Conservation (phyloP, 2,113 vertebrate species). For the Psettodes erumei region DNA sequence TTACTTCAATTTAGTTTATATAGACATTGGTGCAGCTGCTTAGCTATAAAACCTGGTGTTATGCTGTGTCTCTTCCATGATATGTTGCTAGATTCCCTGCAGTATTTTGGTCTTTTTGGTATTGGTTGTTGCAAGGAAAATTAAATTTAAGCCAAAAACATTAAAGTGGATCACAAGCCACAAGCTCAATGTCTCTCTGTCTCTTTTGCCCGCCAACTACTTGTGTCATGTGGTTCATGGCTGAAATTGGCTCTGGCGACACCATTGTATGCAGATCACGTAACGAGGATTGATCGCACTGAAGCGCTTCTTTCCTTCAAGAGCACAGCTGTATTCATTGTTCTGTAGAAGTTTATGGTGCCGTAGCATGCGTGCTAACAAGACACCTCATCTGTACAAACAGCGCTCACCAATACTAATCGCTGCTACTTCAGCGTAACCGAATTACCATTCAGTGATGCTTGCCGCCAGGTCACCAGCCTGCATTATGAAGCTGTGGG, state of each 20-base stretch:
- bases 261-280: background rate
- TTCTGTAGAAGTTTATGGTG: background rate
- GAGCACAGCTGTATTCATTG: background rate
- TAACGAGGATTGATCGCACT: background rate
- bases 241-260: background rate
- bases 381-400: background rate
- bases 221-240: background rate
- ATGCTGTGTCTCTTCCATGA: background rate
- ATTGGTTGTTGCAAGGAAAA: background rate
- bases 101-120: background rate
- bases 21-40: background rate
- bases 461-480: constrained; percentile 1
- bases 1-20: constrained; percentile 5
- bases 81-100: background rate
- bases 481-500: constrained; percentile 22
- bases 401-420: background rate
- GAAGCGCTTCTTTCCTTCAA: background rate
- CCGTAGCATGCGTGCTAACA: background rate
- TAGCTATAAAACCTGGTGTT: background rate
- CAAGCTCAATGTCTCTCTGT: too few species aligned
- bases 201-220: background rate
- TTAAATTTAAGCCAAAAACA: too few species aligned
- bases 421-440: background rate
- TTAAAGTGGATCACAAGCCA: too few species aligned
- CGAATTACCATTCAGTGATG: background rate